Evolutionary conservation across 2,888 invertebrate species (phyloP).

Genomic region (Embidobia sp.): DNA sequence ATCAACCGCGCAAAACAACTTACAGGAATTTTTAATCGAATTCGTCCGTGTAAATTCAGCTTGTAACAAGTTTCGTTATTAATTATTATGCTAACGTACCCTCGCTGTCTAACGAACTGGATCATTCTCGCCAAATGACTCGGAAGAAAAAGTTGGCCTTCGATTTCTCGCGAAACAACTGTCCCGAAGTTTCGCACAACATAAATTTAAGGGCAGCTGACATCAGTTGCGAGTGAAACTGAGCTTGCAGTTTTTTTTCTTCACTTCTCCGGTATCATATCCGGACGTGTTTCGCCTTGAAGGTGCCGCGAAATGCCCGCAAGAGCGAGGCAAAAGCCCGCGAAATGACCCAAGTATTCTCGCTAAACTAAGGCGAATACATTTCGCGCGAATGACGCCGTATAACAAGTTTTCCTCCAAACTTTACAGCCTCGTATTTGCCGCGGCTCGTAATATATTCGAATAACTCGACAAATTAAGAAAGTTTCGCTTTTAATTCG

Average conservation of each 20-base stretch:
- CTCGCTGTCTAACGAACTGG: too few species aligned
- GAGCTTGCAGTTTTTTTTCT: slow-evolving; percentile 34
- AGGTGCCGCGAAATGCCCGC: slow-evolving; percentile 24
- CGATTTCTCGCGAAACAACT: too few species aligned
- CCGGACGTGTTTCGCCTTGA: slow-evolving; percentile 33
- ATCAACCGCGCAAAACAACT: too few species aligned
- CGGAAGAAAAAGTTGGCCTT: too few species aligned
- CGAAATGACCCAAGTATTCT: slow-evolving; percentile 10
- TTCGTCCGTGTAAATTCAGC: too few species aligned
- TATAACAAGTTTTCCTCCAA: background rate
- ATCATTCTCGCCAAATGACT: too few species aligned
- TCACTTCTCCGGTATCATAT: slow-evolving; percentile 23
- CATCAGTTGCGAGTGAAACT: slow-evolving; percentile 27
- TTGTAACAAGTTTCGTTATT: too few species aligned
- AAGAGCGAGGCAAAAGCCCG: background rate
- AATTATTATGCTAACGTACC: too few species aligned
- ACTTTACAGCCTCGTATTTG: background rate
- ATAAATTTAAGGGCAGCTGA: slow-evolving; percentile 25
- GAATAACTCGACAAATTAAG: too few species aligned
- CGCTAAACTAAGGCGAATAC: slow-evolving; percentile 13
- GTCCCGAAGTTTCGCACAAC: slow-evolving; percentile 22
- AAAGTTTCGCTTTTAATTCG: too few species aligned
- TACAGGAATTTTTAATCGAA: too few species aligned
- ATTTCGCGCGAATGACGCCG: slow-evolving; percentile 5
- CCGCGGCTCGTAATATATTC: too few species aligned